These are phyloP conservation scores for Bombyx huttoni DNA, from an alignment of 2,888 invertebrate genomes.

Conservation along the genomic window DNA sequence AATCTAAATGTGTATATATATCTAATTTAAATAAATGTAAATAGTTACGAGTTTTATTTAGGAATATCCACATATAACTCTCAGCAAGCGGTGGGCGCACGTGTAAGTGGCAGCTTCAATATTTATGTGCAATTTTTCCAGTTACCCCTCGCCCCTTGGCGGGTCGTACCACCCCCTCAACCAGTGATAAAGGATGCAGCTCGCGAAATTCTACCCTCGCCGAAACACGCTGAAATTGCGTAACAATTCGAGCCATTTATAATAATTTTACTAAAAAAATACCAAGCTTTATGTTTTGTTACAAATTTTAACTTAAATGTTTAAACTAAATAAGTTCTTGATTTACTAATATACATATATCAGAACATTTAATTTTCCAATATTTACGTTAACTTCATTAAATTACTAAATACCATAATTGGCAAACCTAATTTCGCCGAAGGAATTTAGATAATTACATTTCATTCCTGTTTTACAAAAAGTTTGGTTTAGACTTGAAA, in stretches of 20 bases:
- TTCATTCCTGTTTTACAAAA: too few relatives aligned
- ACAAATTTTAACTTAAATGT: too few relatives aligned
- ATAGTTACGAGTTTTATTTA: not conserved
- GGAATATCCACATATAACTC: slow-evolving; percentile 28
- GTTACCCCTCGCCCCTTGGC: slow-evolving; percentile 29
- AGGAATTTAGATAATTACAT: too few relatives aligned
- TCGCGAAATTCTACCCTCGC: slow-evolving; percentile 29
- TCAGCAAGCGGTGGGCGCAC: slow-evolving; percentile 50
- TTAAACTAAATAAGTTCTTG: too few relatives aligned
- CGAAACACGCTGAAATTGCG: slow-evolving; percentile 41
- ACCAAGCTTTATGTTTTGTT: too few relatives aligned
- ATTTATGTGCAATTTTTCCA: slow-evolving; percentile 73
- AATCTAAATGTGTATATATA: too few relatives aligned
- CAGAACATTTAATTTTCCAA: too few relatives aligned
- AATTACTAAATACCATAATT: too few relatives aligned
- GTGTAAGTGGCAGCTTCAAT: slow-evolving; percentile 74
- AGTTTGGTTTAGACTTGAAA: too few relatives aligned
- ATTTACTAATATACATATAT: too few relatives aligned
- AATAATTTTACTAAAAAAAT: slow-evolving; percentile 31
- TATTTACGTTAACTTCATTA: too few relatives aligned
- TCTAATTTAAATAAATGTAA: not conserved
- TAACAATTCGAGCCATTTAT: slow-evolving; percentile 56
- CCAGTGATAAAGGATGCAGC: slow-evolving; percentile 64
- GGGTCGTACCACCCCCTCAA: slow-evolving; percentile 14
- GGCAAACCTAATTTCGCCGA: too few relatives aligned